Conservation (phyloP, 1,140 invertebrate genomes). For the Drosophila leontia region DNA sequence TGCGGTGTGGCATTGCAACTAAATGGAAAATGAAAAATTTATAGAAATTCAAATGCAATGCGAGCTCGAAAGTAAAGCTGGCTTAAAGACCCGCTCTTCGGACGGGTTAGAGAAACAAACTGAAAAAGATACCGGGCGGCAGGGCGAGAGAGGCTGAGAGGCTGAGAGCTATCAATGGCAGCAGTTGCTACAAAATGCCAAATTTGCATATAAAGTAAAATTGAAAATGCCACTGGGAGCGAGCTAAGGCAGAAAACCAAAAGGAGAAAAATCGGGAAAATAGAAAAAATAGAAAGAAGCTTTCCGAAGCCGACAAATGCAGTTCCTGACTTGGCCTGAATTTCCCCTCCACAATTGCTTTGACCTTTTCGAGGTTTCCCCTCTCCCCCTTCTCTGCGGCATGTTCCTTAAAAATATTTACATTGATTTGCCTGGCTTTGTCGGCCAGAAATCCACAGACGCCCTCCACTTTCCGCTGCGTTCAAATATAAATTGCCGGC, state of each 20-base stretch:
- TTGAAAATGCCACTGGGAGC: constrained; percentile 77
- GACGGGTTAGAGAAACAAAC: constrained; percentile 18
- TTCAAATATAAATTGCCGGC: constrained; percentile 79
- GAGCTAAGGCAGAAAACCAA: constrained; percentile 24
- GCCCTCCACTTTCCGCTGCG: constrained; percentile 28
- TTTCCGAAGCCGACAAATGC: constrained; percentile 60
- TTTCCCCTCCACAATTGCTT: constrained; percentile 45
- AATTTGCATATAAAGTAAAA: constrained; percentile 84
- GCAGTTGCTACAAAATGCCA: constrained; percentile 77
- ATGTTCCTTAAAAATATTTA: constrained; percentile 70
- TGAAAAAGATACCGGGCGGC: constrained; percentile 16
- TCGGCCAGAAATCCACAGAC: constrained; percentile 15
- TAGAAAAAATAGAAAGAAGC: constrained; percentile 30
- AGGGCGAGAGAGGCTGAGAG: constrained; percentile 9
- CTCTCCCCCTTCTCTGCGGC: not conserved
- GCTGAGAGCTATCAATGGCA: constrained; percentile 73
- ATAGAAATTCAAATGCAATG: constrained; percentile 77
- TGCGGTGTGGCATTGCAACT: constrained; percentile 57
- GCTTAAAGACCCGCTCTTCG: constrained; percentile 60
- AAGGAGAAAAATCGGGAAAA: constrained; percentile 23
- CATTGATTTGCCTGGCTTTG: constrained; percentile 70
- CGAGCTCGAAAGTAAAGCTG: constrained; percentile 60
- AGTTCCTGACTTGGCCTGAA: constrained; percentile 61
- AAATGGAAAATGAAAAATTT: constrained; percentile 81
- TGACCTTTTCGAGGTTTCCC: constrained; percentile 44